Base-by-base conservation (phyloP, 1,140 invertebrate genomes). In the Leptinotarsa undecemlineata region DNA sequence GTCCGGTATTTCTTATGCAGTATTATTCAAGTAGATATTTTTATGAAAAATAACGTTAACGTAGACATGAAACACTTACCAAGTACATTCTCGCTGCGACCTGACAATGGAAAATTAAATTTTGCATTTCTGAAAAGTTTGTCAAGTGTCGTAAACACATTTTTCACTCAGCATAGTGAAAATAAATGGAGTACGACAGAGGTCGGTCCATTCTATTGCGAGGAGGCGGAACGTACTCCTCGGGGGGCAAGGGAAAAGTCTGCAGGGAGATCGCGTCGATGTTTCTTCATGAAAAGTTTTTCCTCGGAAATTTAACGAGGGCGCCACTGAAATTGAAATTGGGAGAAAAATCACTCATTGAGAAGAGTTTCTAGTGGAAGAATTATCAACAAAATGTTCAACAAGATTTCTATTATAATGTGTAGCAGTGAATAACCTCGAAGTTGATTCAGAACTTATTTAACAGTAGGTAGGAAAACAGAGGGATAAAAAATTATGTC, bases 151-250 rank as follows among this genome's bases (percentile, higher is more conserved):
- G 62, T 51, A 73, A 64, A 68, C 72, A 73, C 72, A 73, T 73
- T 73, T 73, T 73, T 73, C 64, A 73, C 64, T 73, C 42, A n/a
- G 62, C 48, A 73, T 66, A 15, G 42, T 48, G 71, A 51, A 73
- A 73, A 73, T 57, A 73, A 73, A 73, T 73, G 71, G 33, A 66
- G 61, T 73, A 73, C 23, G 62, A 73, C 71, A 67, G 71, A 73
- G 71, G 63, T 73, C 68, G 72, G 72, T 73, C 72, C 48, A 73
- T 57, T 61, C 62, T 68, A 61, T 68, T 57, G 20, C 66, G n/a
- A 64, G 62, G 64, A 68, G 57, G 33, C 62, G 66, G 72, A 73
- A 68, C 72, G 63, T 42, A 48, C 64, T 68, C 23, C 66, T 73
- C 64, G n/a, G 63, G 72, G 62, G 66, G 48, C n/a, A 48, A 21